A percentile compares a stretch with the other conserved stretches of the same genome.
phyloP scores from a whole-genome alignment of 2,113 vertebrate genomes.

The Phoxinus phoxinus region DNA sequence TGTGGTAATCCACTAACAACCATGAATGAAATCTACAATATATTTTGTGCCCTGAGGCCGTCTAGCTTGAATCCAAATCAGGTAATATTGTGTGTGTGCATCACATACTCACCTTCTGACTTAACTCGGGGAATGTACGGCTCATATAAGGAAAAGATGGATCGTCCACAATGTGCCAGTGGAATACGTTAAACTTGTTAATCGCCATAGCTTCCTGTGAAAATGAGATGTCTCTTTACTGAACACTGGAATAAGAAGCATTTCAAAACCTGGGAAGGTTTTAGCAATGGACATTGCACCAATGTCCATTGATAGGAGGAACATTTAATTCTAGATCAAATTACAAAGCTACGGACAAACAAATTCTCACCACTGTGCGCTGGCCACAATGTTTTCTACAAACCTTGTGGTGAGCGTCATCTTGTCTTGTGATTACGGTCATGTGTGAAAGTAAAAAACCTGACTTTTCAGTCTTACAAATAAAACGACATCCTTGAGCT shows the following conservation, averaged over 20 bases:
- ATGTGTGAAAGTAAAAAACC: not conserved
- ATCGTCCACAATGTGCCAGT: constrained; percentile 98
- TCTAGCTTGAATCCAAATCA: not conserved
- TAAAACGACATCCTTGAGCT: not conserved
- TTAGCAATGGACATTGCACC: no score
- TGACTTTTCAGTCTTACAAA: constrained; percentile 19
- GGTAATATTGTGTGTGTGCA: not conserved
- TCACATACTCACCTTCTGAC: constrained; percentile 80
- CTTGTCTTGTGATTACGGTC: not conserved
- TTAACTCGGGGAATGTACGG: constrained; percentile 85
- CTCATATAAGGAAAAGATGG: constrained; percentile 93
- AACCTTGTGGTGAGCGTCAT: not conserved
- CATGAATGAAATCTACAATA: not conserved
- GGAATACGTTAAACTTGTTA: constrained; percentile 97
- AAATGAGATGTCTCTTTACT: constrained; percentile 32
- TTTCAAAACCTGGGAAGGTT: not conserved
- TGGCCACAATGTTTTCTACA: not conserved
- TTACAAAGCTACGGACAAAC: not conserved
- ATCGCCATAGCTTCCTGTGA: constrained; percentile 94
- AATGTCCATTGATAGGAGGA: not conserved
- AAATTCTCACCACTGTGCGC: not conserved
- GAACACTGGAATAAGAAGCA: not conserved
- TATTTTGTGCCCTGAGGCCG: not conserved
- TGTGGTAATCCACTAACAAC: not conserved
- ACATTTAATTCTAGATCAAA: not conserved